Conservation (phyloP, 2,888 invertebrate genomes). For the Lycophotia porphyrea region DNA sequence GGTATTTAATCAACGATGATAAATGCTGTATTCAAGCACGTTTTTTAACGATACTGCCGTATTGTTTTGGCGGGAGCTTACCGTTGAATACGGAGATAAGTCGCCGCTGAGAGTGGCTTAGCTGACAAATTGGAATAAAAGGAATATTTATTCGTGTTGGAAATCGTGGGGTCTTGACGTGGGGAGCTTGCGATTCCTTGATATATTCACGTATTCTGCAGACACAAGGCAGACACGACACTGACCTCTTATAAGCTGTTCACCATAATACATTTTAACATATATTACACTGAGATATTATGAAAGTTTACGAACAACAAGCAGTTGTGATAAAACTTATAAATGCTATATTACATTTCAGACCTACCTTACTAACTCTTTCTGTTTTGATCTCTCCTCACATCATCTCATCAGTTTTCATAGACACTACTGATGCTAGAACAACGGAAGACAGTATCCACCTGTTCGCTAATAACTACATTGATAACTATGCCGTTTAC, state of each 20-base stretch:
- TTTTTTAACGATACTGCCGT: conserved; percentile 90
- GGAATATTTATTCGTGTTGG: conserved; percentile 89
- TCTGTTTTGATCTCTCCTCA: not conserved
- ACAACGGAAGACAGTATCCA: not conserved
- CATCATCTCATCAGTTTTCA: not conserved
- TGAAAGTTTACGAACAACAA: not conserved
- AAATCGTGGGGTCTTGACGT: conserved; percentile 73
- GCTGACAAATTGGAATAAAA: conserved; percentile 91
- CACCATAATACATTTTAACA: conserved; percentile 32
- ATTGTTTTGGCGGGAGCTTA: conserved; percentile 90
- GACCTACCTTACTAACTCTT: not conserved
- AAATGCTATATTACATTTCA: not conserved
- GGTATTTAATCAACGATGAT: conserved; percentile 91
- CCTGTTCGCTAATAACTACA: not conserved
- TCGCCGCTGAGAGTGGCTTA: conserved; percentile 89
- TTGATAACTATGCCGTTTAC: not conserved
- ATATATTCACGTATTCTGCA: conserved; percentile 76
- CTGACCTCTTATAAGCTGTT: conserved; percentile 62
- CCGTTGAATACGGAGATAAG: conserved; percentile 89
- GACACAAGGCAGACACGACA: conserved; percentile 70
- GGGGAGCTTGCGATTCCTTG: conserved; percentile 73
- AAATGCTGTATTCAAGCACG: conserved; percentile 90
- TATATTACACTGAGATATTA: conserved; percentile 18
- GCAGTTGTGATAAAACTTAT: conserved; percentile 6
- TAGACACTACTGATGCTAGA: not conserved